These are phyloP conservation scores for Nerophis lumbriciformis DNA, from an alignment of 2,113 vertebrate species.

Conservation along the genomic window DNA sequence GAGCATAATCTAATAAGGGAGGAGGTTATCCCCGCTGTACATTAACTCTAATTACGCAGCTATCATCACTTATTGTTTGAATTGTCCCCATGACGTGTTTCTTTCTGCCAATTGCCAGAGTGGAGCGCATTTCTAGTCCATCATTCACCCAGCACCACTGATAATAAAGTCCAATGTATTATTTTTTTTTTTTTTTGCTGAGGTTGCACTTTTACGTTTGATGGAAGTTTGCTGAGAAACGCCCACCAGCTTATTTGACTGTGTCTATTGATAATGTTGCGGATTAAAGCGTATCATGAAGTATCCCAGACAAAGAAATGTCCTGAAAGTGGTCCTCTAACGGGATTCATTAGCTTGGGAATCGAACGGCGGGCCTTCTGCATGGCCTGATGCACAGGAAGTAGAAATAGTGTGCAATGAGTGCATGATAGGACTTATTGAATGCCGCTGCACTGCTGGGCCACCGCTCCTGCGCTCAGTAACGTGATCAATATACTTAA, in stretches of 20 bases:
- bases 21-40: slow-evolving; percentile 27
- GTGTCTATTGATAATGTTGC: slow-evolving; percentile 12
- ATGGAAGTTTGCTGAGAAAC: slow-evolving; percentile 3
- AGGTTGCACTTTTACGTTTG: not conserved
- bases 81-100: slow-evolving; percentile 14
- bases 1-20: slow-evolving; percentile 56
- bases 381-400: not conserved
- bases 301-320: slow-evolving; percentile 50
- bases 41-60: slow-evolving; percentile 21
- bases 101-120: slow-evolving; percentile 7
- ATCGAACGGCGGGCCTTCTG: slow-evolving; percentile 28
- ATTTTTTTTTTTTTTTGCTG: not conserved
- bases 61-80: slow-evolving; percentile 18
- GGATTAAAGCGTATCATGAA: slow-evolving; percentile 25
- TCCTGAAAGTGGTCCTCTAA: slow-evolving; percentile 56
- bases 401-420: slow-evolving; percentile 19
- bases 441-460: slow-evolving; percentile 60
- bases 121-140: slow-evolving; percentile 6
- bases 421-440: slow-evolving; percentile 64
- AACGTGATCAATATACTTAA: slow-evolving; percentile 60
- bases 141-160: not conserved
- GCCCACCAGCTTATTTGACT: slow-evolving; percentile 3
- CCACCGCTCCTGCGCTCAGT: slow-evolving; percentile 34
- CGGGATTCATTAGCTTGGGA: slow-evolving; percentile 64
- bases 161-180: not conserved